Evolutionary conservation across 2,113 vertebrate genomes (phyloP).

Genomic region (Gavialis gangeticus): DNA sequence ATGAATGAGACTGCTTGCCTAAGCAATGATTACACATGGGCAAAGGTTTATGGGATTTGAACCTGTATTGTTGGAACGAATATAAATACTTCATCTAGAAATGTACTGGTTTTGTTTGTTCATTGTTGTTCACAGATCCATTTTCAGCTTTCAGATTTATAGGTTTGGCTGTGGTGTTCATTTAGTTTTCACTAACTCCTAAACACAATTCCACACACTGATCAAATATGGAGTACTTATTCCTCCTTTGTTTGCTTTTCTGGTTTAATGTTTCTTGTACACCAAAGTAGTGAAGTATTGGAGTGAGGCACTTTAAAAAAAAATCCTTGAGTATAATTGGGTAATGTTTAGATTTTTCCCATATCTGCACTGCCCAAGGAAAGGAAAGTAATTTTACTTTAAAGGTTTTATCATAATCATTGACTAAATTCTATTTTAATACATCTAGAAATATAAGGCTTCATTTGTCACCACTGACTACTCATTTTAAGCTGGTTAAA

Average conservation of each 20-base stretch:
- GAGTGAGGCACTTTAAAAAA: background rate
- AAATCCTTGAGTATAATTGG: background rate
- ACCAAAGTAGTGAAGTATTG: background rate
- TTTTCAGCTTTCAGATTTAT: background rate
- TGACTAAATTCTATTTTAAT: background rate
- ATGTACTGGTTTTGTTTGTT: background rate
- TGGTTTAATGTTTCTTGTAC: background rate
- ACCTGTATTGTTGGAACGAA: background rate
- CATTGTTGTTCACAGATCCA: background rate
- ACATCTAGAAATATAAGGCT: background rate
- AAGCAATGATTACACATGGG: background rate
- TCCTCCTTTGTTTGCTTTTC: background rate
- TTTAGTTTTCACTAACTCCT: background rate
- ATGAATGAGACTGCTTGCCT: background rate
- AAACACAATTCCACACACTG: background rate
- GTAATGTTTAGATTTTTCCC: background rate
- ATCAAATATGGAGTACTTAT: accelerated
- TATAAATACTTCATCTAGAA: background rate
- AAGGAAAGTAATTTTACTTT: accelerated
- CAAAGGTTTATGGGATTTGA: accelerated
- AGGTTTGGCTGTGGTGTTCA: background rate
- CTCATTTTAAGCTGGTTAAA: background rate
- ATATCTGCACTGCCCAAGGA: background rate
- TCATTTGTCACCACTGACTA: background rate
- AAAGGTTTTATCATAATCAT: background rate